Evolutionary conservation across 1,140 invertebrate genomes (phyloP).

Genomic region (Polyergus mexicanus): DNA sequence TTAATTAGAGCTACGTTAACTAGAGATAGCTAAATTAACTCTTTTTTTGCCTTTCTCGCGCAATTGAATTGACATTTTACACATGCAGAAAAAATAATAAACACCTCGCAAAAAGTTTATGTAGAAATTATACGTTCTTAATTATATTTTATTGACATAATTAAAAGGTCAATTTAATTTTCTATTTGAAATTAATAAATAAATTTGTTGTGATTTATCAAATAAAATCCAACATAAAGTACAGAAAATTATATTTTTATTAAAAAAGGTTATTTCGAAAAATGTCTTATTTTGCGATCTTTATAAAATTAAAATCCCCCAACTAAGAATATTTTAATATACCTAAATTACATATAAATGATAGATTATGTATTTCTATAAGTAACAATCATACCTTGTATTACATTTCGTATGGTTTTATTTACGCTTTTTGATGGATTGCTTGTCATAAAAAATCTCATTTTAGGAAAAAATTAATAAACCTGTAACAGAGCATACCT

Average conservation of each 20-base stretch:
- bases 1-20: too few relatives aligned
- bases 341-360: not conserved
- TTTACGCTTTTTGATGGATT: not conserved
- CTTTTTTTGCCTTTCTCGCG: not conserved
- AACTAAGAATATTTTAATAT: not conserved
- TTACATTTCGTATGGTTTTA: not conserved
- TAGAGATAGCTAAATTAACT: not conserved
- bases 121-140: not conserved
- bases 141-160: constrained; percentile 7
- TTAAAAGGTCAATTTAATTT: not conserved
- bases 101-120: not conserved
- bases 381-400: not conserved
- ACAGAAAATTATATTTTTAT: not conserved
- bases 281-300: not conserved
- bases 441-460: not conserved
- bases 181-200: not conserved
- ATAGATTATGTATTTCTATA: not conserved
- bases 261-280: not conserved
- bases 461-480: not conserved
- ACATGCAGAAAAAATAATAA: not conserved
- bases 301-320: not conserved
- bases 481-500: constrained; percentile 7
- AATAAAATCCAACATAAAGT: not conserved
- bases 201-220: not conserved
- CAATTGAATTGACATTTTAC: not conserved